Base-by-base conservation (phyloP, 2,113 vertebrate species). In the Tetraodon nigroviridis region DNA sequence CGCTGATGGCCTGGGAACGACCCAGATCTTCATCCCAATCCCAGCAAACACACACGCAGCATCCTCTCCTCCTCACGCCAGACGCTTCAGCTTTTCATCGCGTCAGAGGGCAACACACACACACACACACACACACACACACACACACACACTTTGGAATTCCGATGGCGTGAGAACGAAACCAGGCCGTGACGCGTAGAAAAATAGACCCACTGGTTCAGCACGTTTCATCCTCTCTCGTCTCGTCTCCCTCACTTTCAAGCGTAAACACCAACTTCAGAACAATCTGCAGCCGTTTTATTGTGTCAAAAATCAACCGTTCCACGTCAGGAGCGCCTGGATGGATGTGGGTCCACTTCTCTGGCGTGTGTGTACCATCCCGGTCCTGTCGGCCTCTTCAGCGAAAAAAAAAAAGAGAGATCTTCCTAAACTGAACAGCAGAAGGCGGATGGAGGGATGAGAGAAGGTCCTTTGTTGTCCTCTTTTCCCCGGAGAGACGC, bases 181-280 rank as follows among this genome's bases (percentile, higher is more conserved):
- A 53, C 49, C 71, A 72, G 55, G 58, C 48, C 58, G 32, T 11
- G 64, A 76, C 54, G 64, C 61, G 51, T 5, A 64, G 32, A 77
- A 61, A 78, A 64, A 44, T 55, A 69, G 55, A 21, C 51, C 66
- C 61, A 51, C 68, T 92, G 90, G 87, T 92, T 90, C 86, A 86
- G 84, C 71, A 78, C 74, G 71, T 80, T 84, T 76, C 76, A 75
- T 19, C 47, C 61, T 71, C 60, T 71, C 55, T 66, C 17, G 48
- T 66, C 21, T 64, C 29, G 19, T 10, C 42, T 40, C 40, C 27
- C 71, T 49, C 50, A 51, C 71, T 66, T 55, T 58, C 56, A 61
- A 76, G 52, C 66, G 60, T 72, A 62, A 76, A 61, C 41, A 58
- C 54, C 65, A 70, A 73, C 64, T 58, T 42, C n/a, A n/a, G 59